Conservation (phyloP, 2,797 vertebrate species). For the Acanthopagrus latus region DNA sequence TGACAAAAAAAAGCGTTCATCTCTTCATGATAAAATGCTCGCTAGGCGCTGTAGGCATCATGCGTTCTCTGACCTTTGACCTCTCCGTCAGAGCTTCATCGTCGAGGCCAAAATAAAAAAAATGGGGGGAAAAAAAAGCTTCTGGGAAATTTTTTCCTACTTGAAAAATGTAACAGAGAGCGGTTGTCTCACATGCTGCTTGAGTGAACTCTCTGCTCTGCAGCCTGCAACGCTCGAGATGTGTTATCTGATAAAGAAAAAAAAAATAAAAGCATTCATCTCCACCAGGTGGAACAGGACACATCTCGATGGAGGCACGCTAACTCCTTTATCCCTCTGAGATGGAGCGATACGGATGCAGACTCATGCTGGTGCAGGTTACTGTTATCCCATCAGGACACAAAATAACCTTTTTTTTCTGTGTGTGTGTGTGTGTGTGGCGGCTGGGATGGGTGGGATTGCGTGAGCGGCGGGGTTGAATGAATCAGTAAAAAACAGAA, state of each 20-base stretch:
- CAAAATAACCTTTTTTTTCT: conserved; percentile 22
- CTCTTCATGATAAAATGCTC: conserved; percentile 24
- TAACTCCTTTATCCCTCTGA: conserved; percentile 75
- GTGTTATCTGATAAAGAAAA: conserved; percentile 67
- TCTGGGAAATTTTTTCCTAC: neutral
- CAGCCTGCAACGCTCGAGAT: conserved; percentile 67
- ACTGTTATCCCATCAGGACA: conserved; percentile 53
- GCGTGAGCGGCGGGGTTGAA: conserved; percentile 34
- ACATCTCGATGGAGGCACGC: conserved; percentile 83
- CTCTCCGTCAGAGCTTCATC: conserved; percentile 20
- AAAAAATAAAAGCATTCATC: conserved; percentile 74
- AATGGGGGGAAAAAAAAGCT: conserved; percentile 1
- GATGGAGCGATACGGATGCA: conserved; percentile 73
- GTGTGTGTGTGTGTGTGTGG: neutral
- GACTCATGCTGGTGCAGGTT: conserved; percentile 80
- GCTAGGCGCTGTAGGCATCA: neutral
- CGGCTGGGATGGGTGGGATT: conserved; percentile 6
- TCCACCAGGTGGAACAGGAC: conserved; percentile 82
- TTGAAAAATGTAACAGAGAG: neutral
- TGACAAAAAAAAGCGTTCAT: conserved; percentile 11
- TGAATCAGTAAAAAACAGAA: conserved; percentile 29
- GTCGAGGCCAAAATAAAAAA: neutral
- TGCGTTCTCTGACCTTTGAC: conserved; percentile 42
- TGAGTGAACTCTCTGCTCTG: conserved; percentile 45
- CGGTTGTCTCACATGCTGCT: conserved; percentile 29